Base-by-base conservation (phyloP, 2,888 invertebrate genomes). In the Neoascia interrupta region DNA sequence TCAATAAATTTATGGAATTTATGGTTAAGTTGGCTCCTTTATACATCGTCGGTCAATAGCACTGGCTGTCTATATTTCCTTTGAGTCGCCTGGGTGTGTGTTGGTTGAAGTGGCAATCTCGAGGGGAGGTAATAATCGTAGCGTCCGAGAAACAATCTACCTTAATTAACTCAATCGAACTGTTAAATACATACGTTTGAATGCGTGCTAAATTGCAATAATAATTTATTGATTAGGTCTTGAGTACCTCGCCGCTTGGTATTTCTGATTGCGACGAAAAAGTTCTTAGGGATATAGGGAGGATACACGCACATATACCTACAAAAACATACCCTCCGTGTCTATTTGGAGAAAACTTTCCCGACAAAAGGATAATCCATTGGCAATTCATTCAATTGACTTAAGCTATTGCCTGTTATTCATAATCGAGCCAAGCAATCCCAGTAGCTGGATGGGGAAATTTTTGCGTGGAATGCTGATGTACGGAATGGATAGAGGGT, bases 191-290 rank as follows among this genome's bases (percentile, higher is more conserved):
- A 26, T n/a, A 10, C 11, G 13, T 49, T 13, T 49, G 36, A 60
- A 34, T 64, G 70, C 69, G 76, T 70, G 70, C 16, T 36, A 49
- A 47, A 41, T 66, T 64, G 58, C 64, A 64, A 39, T 76, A 26
- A 76, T 60, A 66, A 70, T 60, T 70, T 76, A 76, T 76, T 70
- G 76, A 72, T 70, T 60, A 23, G 70, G 23, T 49, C 47, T 26
- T 54, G 60, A 66, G 70, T 70, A 60, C 28, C 41, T 39, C 11
- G 58, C 13, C 16, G 34, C 8, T 28, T 54, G 16, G 39, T 18
- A 37, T 23, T 63, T 31, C 28, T 58, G 43, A 11, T 13, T 13
- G 60, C 26, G 37, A 18, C 26, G 13, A 45, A 66, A n/a, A 43
- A 36, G 36, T 10, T 28, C 31, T 6, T 31, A n/a, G 31, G 31